Percentiles rank a stretch among this genome's conserved stretches.
Conservation (phyloP, 2,113 vertebrate genomes). For the Macrotis lagotis region DNA sequence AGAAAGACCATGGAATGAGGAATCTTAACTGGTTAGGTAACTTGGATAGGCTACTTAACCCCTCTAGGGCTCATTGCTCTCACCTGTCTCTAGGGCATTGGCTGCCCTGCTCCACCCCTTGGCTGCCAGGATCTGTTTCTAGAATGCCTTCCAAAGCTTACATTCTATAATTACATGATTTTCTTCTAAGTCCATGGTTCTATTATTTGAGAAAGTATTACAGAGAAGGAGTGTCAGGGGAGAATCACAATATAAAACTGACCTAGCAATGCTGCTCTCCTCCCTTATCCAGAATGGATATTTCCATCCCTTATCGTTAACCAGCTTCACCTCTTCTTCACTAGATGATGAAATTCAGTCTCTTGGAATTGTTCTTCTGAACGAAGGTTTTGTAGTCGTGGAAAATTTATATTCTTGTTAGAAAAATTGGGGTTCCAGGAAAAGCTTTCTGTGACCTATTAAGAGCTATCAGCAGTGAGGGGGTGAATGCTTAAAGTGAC, state of each 20-base stretch:
- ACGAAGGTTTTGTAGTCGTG: too few relatives aligned
- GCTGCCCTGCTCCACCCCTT: too few relatives aligned
- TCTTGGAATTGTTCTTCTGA: neutral
- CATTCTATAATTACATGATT: neutral
- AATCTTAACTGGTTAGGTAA: neutral
- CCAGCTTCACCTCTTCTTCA: neutral
- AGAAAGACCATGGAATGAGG: neutral
- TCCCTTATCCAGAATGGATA: neutral
- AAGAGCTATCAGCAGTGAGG: neutral
- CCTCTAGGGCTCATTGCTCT: neutral
- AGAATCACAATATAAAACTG: neutral
- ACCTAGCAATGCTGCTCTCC: neutral
- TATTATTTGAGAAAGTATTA: neutral
- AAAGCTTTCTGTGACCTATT: neutral
- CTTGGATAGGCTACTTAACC: neutral
- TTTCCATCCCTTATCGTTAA: neutral
- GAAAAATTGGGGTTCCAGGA: neutral
- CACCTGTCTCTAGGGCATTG: too few relatives aligned
- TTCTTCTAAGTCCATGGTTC: neutral
- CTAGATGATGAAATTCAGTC: neutral
- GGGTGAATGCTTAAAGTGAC: neutral
- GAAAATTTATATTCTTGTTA: neutral
- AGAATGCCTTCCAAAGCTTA: neutral
- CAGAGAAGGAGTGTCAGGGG: neutral
- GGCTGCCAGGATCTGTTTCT: neutral